These are phyloP conservation scores for Caerostris darwini DNA, from an alignment of 1,140 invertebrate species.

Conservation along the genomic window DNA sequence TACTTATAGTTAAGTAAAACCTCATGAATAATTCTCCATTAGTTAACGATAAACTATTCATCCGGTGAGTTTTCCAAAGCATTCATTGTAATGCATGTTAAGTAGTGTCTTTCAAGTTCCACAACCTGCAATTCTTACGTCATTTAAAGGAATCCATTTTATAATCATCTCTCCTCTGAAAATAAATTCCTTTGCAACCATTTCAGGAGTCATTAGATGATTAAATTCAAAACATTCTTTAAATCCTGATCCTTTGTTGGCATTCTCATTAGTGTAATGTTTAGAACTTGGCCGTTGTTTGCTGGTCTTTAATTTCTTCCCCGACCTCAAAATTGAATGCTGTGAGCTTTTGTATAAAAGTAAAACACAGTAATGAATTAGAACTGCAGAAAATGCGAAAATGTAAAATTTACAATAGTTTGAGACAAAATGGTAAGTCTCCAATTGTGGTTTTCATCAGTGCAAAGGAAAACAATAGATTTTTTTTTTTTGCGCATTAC, in stretches of 20 bases:
- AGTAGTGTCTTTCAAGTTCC: background rate
- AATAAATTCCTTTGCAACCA: conserved; percentile 30
- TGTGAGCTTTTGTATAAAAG: background rate
- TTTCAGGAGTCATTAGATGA: conserved; percentile 42
- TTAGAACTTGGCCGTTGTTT: background rate
- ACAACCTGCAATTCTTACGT: background rate
- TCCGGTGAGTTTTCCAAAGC: background rate
- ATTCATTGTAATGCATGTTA: conserved; percentile 27
- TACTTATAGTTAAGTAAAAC: background rate
- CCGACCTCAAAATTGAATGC: background rate
- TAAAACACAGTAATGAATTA: background rate
- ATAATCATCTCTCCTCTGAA: conserved; percentile 12
- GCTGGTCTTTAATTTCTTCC: background rate
- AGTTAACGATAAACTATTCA: background rate
- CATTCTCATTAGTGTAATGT: conserved; percentile 40
- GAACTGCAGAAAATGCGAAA: background rate
- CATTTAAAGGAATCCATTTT: conserved; percentile 15
- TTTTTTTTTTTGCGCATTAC: no score
- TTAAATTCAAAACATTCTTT: conserved; percentile 40
- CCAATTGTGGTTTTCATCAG: background rate
- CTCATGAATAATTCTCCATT: background rate
- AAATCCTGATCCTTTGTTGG: conserved; percentile 23
- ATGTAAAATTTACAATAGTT: background rate
- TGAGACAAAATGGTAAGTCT: background rate
- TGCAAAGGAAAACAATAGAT: background rate